Base-by-base conservation (phyloP, 2,113 vertebrate genomes). In the Eptesicus fuscus region DNA sequence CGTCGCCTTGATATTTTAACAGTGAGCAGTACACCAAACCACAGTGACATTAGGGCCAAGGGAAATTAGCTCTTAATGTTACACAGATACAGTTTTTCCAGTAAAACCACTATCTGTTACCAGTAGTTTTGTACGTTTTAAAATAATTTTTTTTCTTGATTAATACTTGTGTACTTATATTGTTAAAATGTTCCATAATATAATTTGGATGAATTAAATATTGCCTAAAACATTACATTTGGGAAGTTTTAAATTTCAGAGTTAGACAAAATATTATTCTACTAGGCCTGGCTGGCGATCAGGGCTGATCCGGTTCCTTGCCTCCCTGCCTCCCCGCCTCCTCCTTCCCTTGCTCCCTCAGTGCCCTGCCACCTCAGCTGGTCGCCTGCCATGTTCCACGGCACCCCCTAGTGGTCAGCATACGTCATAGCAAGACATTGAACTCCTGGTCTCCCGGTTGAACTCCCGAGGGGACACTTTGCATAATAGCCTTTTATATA, bases 191-290 rank as follows among this genome's bases (percentile, higher is more conserved):
- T 86, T 79, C 86, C 89, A n/a, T 92, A 63, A 42, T 63, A 90
- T 42, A 11, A 80, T 9, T 76, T 82, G 83, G 51, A 95, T 83
- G n/a, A 83, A 51, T 59, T 56, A 88, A 84, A 51, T 88, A 83
- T 83, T 92, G 37, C 44, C 53, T 6, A 82, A 74, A 93, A 86
- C 37, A 83, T 42, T 90, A 83, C 79, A 71, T 94, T 94, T 63
- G 42, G 63, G 35, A 44, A 49, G 51, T 86, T 65, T 40, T 73
- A 84, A 59, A 94, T 95, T 23, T 83, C 9, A 96, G 74, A 47
- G 0, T 56, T 95, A 76, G 70, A 37, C 0, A 49, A 96, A 80
- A 40, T 61, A 47, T 76, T 86, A 37, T 13, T 93, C 25, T 61
- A 28, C 59, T 12, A 28, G 59, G 25, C 59, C 59, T 61, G 25